A percentile compares a stretch with the other conserved stretches of the same genome.
Evolutionary conservation across 2,797 vertebrate species (phyloP).

Genomic region (Hoplostethus mediterraneus): DNA sequence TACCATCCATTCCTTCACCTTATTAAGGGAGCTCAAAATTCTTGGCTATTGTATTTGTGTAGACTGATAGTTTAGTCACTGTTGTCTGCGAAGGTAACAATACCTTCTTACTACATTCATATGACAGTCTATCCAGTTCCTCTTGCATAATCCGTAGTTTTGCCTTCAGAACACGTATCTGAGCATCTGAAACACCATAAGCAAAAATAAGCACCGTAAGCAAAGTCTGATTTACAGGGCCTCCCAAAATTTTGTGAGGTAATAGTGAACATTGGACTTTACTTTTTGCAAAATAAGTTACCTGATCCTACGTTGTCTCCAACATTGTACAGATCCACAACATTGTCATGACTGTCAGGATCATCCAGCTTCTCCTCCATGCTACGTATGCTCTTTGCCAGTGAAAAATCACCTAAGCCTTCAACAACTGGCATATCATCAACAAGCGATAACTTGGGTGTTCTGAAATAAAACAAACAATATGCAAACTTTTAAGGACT

Average conservation of each 20-base stretch:
- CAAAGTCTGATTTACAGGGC: background rate
- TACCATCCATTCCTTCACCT: no score
- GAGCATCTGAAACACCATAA: slow-evolving; percentile 84
- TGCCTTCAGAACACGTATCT: slow-evolving; percentile 92
- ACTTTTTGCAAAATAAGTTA: slow-evolving; percentile 57
- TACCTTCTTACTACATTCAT: slow-evolving; percentile 91
- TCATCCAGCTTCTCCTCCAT: slow-evolving; percentile 88
- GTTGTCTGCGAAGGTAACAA: slow-evolving; percentile 46
- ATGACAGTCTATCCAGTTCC: slow-evolving; percentile 87
- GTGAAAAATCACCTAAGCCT: slow-evolving; percentile 84
- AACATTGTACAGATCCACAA: slow-evolving; percentile 74
- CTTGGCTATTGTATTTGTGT: no score
- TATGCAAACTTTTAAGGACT: background rate
- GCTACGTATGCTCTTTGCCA: slow-evolving; percentile 86
- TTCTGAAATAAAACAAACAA: slow-evolving; percentile 69
- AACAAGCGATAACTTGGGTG: slow-evolving; percentile 45
- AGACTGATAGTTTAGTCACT: background rate
- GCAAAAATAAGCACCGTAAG: slow-evolving; percentile 13
- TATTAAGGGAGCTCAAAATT: no score
- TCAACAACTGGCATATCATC: slow-evolving; percentile 80
- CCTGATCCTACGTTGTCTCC: slow-evolving; percentile 87
- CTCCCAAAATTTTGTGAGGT: background rate
- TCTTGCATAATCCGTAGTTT: slow-evolving; percentile 92
- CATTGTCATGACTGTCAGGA: slow-evolving; percentile 62
- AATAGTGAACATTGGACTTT: background rate